Base-by-base conservation (phyloP, 2,797 vertebrate species). In the Sebastes minor region DNA sequence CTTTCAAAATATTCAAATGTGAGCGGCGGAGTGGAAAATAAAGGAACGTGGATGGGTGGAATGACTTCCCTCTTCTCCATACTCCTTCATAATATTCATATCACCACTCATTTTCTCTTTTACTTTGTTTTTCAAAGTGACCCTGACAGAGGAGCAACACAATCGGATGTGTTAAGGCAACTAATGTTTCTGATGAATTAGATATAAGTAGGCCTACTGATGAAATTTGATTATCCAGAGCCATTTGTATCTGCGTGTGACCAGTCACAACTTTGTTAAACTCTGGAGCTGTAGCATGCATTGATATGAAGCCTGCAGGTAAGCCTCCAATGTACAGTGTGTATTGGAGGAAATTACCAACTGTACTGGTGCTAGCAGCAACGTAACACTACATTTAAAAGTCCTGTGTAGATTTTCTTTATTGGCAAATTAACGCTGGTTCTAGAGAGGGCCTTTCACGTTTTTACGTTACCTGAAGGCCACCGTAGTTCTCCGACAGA, bases 1-100 rank as follows among this genome's bases (percentile, higher is more conserved):
- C 95, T 95, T 95, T 95, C 89, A 93, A 93, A 93, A 95, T 94
- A 95, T 95, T 96, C 94, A 95, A 95, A 96, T 96, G 95, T 84
- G 92, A 89, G 90, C 93, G 84, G 87, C 76, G 89, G 92, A 92
- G 92, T 95, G 95, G 95, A 96, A 96, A 96, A 96, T 95, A 95
- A 95, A 95, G 92, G 87, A 94, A 90, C 72, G 91, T 87, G 91
- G 88, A 92, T 80, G 90, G 87, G 78, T 81, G 83, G 92, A 94
- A 95, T 93, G 93, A 91, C 91, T 94, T 92, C 90, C 92, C 82
- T 83, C 85, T 85, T 92, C 84, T 87, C 77, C 65, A 71, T 79
- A 76, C 86, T 89, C 77, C 87, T 92, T 93, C 80, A 86, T 89
- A 92, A 91, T 91, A 91, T 92, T 90, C 88, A 91, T 89, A 89